Conservation (phyloP, 2,888 invertebrate genomes). For the Lacanobia oleracea region DNA sequence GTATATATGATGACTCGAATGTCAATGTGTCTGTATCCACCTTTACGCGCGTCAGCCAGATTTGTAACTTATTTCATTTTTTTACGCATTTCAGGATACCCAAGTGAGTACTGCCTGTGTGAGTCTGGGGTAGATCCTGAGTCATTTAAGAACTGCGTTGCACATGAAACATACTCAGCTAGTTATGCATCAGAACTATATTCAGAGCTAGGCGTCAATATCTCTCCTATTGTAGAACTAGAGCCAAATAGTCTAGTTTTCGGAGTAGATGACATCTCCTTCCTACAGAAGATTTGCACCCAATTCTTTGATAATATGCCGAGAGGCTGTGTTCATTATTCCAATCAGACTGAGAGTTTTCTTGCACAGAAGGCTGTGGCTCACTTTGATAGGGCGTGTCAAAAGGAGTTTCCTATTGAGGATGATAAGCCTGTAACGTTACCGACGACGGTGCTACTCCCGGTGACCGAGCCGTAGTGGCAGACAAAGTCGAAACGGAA, state of each 20-base stretch:
- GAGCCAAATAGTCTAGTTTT: constrained; percentile 56
- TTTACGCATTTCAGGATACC: constrained; percentile 28
- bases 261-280: constrained; percentile 71
- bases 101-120: constrained; percentile 46
- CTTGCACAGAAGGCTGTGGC: constrained; percentile 36
- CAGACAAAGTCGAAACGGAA: background rate
- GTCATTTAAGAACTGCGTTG: constrained; percentile 48
- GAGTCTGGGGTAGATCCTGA: constrained; percentile 42
- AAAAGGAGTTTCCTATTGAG: constrained; percentile 11
- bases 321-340: constrained; percentile 70
- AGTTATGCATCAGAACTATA: constrained; percentile 32
- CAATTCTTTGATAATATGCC: constrained; percentile 75
- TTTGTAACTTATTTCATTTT: background rate
- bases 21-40: no score
- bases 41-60: background rate
- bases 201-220: constrained; percentile 29
- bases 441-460: background rate
- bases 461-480: background rate
- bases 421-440: background rate
- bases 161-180: constrained; percentile 12
- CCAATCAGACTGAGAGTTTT: constrained; percentile 24
- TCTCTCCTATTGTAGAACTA: constrained; percentile 47
- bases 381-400: constrained; percentile 49
- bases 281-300: constrained; percentile 76
- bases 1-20: no score